A percentile compares a stretch with the other conserved stretches of the same genome.
These are phyloP conservation scores for Microvelia longipes DNA, from an alignment of 1,140 invertebrate genomes.

Conservation along the genomic window DNA sequence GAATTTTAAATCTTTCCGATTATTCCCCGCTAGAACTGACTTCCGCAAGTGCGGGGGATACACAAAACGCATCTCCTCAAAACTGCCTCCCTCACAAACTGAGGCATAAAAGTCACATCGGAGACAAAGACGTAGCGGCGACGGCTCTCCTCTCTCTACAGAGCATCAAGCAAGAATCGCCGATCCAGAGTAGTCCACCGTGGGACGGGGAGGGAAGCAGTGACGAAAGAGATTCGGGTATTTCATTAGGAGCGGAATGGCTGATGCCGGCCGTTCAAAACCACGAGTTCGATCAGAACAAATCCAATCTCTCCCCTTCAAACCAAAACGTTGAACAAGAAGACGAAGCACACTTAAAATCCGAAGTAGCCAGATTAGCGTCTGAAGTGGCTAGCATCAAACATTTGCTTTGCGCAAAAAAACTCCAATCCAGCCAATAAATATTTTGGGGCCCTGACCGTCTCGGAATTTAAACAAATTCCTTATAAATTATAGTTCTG, in stretches of 20 bases:
- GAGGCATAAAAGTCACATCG: constrained; percentile 77
- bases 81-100: constrained; percentile 71
- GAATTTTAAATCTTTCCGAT: constrained; percentile 26
- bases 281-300: constrained; percentile 32
- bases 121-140: constrained; percentile 68
- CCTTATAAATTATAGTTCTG: too few relatives aligned
- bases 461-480: too few relatives aligned
- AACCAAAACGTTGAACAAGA: constrained; percentile 15
- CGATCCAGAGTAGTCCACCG: constrained; percentile 52
- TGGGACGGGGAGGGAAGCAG: constrained; percentile 72
- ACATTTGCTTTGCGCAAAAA: constrained; percentile 31
- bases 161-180: constrained; percentile 68
- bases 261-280: constrained; percentile 32
- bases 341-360: constrained; percentile 50
- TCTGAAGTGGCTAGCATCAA: constrained; percentile 83
- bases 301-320: constrained; percentile 10
- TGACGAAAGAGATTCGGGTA: constrained; percentile 74
- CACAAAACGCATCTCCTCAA: constrained; percentile 35
- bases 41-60: constrained; percentile 53
- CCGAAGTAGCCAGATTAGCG: constrained; percentile 69
- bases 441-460: too few relatives aligned
- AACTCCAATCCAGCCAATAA: constrained; percentile 4
- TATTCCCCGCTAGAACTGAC: constrained; percentile 28
- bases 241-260: constrained; percentile 62
- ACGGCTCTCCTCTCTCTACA: constrained; percentile 45